Evolutionary conservation across 2,113 vertebrate genomes (phyloP).

Genomic region (Lepus timidus): DNA sequence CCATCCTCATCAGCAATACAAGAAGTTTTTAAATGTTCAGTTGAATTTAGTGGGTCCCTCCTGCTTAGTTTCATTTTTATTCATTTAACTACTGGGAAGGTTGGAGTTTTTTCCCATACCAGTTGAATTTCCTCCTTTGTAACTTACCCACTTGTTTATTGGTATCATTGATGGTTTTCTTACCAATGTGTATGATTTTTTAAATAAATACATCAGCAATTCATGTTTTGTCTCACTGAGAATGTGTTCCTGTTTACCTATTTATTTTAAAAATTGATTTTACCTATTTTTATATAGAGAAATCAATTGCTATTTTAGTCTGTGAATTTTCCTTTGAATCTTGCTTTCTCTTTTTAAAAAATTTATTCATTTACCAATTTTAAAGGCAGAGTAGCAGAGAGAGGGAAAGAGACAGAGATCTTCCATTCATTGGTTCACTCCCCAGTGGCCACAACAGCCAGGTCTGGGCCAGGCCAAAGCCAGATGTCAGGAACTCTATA

Average conservation of each 20-base stretch:
- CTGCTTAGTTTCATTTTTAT: conserved; percentile 22
- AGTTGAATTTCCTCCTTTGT: neutral
- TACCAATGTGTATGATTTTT: neutral
- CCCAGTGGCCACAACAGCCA: too few species aligned
- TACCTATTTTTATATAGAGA: neutral
- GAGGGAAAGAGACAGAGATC: too few species aligned
- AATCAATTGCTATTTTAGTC: neutral
- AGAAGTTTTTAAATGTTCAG: neutral
- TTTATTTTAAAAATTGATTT: conserved; percentile 2
- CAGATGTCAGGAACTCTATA: too few species aligned
- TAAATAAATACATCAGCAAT: neutral
- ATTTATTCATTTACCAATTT: too few species aligned
- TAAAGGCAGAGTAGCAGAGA: too few species aligned
- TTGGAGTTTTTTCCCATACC: neutral
- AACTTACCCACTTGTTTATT: neutral
- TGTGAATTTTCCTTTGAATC: neutral
- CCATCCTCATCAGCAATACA: neutral
- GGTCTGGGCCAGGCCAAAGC: too few species aligned
- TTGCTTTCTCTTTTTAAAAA: too few species aligned
- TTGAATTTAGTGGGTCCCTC: neutral
- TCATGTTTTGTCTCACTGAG: conserved; percentile 23
- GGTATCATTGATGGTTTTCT: neutral
- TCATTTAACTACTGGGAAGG: neutral
- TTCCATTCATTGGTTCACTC: too few species aligned
- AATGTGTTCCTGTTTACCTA: neutral